Base-by-base conservation (phyloP, 2,797 vertebrate genomes). In the Numenius phaeopus region DNA sequence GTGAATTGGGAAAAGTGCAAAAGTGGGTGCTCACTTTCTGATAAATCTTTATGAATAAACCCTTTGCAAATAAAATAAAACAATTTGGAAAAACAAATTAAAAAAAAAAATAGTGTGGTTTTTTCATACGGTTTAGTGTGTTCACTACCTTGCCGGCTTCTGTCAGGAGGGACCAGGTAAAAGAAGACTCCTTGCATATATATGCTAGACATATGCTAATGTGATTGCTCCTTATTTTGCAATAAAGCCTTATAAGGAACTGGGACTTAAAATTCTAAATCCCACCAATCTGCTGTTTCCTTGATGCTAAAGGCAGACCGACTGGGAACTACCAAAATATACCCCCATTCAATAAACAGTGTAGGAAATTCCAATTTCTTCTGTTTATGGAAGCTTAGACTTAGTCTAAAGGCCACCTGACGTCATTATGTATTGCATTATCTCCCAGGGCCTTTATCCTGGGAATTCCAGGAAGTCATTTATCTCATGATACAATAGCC, bases 401-500 rank as follows among this genome's bases (percentile, higher is more conserved):
- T 37, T 46, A 50, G 34, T 24, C 67, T 79, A 75, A 96, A 88
- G 87, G 75, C 52, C 57, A 92, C 29, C 54, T 75, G 72, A 92
- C 29, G 42, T 83, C 79, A 54, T 88, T 87, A 57, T n/a, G 15
- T 50, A 39, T 85, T 84, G 49, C 29, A 42, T 91, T 95, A 90
- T 91, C 76, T 94, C 82, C 46, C 54, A 61, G 19, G 39, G 65
- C 22, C 61, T 95, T 91, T 93, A 72, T 62, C 37, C 84, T 90
- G 34, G 49, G 89, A 78, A 91, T 83, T 91, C 82, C 89, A 95
- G 96, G 96, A 97, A 83, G 89, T 93, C 1, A 58, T 90, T 96
- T 94, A 84, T 92, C 92, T 94, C 89, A 49, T 84, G 87, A 5
- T 47, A 93, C 66, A 91, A 88, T 50, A 79, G 76, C 72, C 72